Evolutionary conservation across 2,888 invertebrate genomes (phyloP).

Genomic region (Unio pictorum): DNA sequence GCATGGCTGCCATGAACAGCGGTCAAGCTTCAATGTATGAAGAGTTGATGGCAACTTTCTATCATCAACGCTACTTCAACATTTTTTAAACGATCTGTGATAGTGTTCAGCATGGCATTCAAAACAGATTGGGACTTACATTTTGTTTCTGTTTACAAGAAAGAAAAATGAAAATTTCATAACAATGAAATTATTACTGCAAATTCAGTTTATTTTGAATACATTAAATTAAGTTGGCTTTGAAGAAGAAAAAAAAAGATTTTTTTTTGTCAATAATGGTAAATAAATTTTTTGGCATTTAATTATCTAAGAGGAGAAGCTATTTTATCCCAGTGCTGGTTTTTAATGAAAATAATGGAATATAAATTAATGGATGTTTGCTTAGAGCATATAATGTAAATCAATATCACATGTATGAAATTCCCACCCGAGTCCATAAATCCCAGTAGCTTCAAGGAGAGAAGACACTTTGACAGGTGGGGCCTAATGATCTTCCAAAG

Average conservation of each 20-base stretch:
- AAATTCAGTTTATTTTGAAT: background rate
- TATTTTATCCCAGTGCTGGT: too few relatives aligned
- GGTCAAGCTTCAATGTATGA: conserved; percentile 32
- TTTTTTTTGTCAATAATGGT: too few relatives aligned
- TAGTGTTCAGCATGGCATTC: conserved; percentile 57
- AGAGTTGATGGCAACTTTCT: conserved; percentile 43
- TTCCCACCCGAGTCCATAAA: conserved; percentile 18
- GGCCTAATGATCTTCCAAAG: conserved; percentile 63
- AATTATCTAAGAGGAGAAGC: too few relatives aligned
- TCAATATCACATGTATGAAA: too few relatives aligned
- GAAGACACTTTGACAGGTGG: conserved; percentile 58
- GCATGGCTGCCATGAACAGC: conserved; percentile 46
- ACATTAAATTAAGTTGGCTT: background rate
- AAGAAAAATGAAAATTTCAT: conserved; percentile 1
- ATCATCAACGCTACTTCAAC: conserved; percentile 38
- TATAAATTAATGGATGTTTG: too few relatives aligned
- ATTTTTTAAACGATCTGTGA: conserved; percentile 57
- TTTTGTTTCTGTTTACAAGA: conserved; percentile 34
- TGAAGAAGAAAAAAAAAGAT: too few relatives aligned
- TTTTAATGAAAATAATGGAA: too few relatives aligned
- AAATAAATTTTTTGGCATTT: too few relatives aligned
- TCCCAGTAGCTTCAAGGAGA: conserved; percentile 56
- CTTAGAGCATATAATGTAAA: background rate
- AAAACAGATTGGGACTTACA: conserved; percentile 52
- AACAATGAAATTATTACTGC: background rate